Evolutionary conservation across 2,113 vertebrate species (phyloP).

Genomic region (Hyperopisus bebe): DNA sequence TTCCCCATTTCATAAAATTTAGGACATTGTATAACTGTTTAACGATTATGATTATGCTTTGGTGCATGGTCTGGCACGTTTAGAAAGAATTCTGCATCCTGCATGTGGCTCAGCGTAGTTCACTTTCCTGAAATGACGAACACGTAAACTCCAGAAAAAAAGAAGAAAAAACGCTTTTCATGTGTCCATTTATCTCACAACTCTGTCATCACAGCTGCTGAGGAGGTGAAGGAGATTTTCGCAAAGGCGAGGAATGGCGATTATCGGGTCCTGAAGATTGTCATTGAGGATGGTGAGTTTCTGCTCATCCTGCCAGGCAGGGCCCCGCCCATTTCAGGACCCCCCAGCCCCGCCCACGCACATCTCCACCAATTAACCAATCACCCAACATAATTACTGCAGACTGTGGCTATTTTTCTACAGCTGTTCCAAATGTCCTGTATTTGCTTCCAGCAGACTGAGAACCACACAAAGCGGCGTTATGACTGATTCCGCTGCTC

Average conservation of each 20-base stretch:
- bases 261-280: conserved; percentile 83
- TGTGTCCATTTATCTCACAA: neutral
- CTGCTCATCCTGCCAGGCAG: neutral
- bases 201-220: conserved; percentile 64
- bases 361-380: neutral
- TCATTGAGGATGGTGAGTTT: conserved; percentile 82
- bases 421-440: neutral
- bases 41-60: neutral
- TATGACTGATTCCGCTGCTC: neutral
- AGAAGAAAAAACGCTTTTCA: neutral
- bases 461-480: neutral
- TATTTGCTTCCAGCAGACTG: neutral
- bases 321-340: neutral
- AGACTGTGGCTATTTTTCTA: neutral
- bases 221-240: conserved; percentile 80
- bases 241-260: conserved; percentile 81
- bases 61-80: neutral
- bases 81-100: neutral
- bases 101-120: neutral
- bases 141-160: too few species aligned
- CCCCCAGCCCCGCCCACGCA: neutral
- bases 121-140: neutral
- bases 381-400: neutral
- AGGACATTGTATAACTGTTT: neutral
- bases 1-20: neutral